phyloP scores from a whole-genome alignment of 2,888 invertebrate genomes.

The Aquatica leii region DNA sequence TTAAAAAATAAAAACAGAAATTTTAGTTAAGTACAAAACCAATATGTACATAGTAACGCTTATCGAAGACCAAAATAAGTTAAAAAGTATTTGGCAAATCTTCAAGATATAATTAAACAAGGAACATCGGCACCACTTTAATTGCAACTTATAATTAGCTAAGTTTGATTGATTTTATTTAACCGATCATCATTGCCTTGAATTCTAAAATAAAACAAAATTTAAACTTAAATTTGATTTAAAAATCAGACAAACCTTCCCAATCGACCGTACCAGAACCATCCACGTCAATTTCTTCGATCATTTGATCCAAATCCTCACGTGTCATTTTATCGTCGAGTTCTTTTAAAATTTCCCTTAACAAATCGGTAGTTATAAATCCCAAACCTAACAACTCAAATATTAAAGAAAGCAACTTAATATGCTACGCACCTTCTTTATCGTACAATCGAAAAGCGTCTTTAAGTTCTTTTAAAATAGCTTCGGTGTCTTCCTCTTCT shows the following conservation, averaged over 20 bases:
- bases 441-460: conserved; percentile 97
- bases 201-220: conserved; percentile 75
- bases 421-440: conserved; percentile 73
- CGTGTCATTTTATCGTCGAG: conserved; percentile 89
- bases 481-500: conserved; percentile 89
- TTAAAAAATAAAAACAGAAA: too few species aligned
- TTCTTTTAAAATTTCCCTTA: conserved; percentile 90
- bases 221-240: conserved; percentile 13
- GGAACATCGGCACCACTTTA: conserved; percentile 23
- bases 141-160: conserved; percentile 18
- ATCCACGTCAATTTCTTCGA: conserved; percentile 94
- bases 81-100: conserved; percentile 22
- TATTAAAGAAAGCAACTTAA: background rate
- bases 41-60: too few species aligned
- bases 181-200: conserved; percentile 92
- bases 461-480: conserved; percentile 86
- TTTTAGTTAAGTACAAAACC: conserved; percentile 1
- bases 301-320: conserved; percentile 92
- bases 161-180: conserved; percentile 45
- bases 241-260: conserved; percentile 73
- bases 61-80: conserved; percentile 6
- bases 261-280: conserved; percentile 98
- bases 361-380: conserved; percentile 85
- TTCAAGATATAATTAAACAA: conserved; percentile 31
- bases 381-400: conserved; percentile 86